phyloP scores from a whole-genome alignment of 2,797 vertebrate genomes.

The Poecilia velifera region DNA sequence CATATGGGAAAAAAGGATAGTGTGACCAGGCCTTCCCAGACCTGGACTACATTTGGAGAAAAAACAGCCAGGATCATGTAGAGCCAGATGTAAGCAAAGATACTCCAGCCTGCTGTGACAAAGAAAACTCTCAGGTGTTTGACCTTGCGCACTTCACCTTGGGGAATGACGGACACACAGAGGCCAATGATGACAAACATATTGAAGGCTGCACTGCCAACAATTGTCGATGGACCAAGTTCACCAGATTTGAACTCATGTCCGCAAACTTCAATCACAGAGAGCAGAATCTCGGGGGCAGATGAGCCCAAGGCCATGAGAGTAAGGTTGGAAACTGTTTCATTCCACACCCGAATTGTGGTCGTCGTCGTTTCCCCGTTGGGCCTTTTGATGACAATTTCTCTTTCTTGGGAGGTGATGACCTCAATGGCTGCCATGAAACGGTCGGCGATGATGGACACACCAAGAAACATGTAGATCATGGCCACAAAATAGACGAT shows the following conservation, averaged over 20 bases:
- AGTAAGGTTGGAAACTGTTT: constrained; percentile 97
- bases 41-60: constrained; percentile 96
- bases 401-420: constrained; percentile 97
- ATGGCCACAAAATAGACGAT: constrained; percentile 98
- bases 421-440: constrained; percentile 99
- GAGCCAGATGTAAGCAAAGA: constrained; percentile 99
- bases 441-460: constrained; percentile 98
- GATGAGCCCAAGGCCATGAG: constrained; percentile 98
- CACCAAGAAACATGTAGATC: constrained; percentile 99
- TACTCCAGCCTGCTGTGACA: constrained; percentile 95
- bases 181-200: constrained; percentile 99
- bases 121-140: constrained; percentile 98
- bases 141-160: constrained; percentile 95
- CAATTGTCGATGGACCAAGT: constrained; percentile 94
- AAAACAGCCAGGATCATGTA: constrained; percentile 99
- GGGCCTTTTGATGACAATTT: constrained; percentile 92
- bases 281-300: constrained; percentile 95
- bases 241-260: constrained; percentile 93
- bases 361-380: constrained; percentile 96
- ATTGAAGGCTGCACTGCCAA: constrained; percentile 98
- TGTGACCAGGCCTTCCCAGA: constrained; percentile 97
- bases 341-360: constrained; percentile 96
- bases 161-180: constrained; percentile 94
- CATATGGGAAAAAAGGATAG: constrained; percentile 97
- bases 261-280: constrained; percentile 95